Conservation (phyloP, 2,888 invertebrate species). For the Drosophila monieri region DNA sequence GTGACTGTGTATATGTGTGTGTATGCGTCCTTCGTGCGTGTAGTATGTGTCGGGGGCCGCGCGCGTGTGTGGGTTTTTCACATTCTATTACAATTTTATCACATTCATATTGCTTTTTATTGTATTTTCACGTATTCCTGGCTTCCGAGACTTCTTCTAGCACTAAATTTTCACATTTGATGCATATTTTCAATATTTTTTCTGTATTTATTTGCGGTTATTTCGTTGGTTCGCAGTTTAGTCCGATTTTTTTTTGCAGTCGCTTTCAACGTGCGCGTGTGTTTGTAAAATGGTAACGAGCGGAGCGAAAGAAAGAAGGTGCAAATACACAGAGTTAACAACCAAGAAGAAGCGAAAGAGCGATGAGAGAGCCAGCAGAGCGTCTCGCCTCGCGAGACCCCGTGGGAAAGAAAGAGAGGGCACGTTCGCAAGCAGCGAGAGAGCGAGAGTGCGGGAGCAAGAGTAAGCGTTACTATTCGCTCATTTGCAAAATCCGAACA, state of each 20-base stretch:
- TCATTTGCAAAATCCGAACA: constrained; percentile 47
- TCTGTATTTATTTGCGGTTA: constrained; percentile 6
- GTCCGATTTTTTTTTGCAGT: constrained; percentile 51
- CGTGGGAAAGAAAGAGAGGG: constrained; percentile 41
- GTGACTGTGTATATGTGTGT: constrained; percentile 34
- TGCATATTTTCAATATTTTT: constrained; percentile 21
- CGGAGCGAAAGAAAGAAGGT: constrained; percentile 71
- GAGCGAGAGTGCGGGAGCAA: constrained; percentile 31
- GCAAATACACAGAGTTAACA: constrained; percentile 57
- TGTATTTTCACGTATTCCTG: constrained; percentile 6
- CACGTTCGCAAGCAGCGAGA: constrained; percentile 21
- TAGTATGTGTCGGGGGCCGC: constrained; percentile 46
- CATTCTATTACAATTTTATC: constrained; percentile 75
- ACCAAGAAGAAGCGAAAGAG: constrained; percentile 21
- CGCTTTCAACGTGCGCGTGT: constrained; percentile 72
- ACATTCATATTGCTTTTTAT: constrained; percentile 58
- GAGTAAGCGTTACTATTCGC: constrained; percentile 43
- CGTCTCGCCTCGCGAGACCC: constrained; percentile 9
- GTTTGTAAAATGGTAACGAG: constrained; percentile 63
- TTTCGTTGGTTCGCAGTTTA: constrained; percentile 12
- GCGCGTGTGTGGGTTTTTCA: constrained; percentile 51
- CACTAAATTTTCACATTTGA: constrained; percentile 34
- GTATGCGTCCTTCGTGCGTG: constrained; percentile 17
- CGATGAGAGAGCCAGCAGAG: constrained; percentile 8
- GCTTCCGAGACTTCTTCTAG: constrained; percentile 4